Conservation (phyloP, 2,797 vertebrate genomes). For the Aeoliscus strigatus region DNA sequence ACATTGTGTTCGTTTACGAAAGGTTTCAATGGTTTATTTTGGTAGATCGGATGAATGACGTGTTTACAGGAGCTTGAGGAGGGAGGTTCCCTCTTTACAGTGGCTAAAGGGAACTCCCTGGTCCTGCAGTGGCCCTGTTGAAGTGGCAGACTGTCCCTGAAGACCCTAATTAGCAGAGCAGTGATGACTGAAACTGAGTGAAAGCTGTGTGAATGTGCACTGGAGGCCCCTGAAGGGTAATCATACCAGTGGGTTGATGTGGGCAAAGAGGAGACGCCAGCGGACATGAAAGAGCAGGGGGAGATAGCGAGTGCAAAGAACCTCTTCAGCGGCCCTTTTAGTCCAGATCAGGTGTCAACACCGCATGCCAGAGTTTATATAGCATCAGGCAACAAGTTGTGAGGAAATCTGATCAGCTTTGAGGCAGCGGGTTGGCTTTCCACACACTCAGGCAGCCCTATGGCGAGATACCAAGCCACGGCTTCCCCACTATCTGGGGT, state of each 20-base stretch:
- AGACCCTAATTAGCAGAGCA: conserved; percentile 69
- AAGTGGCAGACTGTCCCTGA: conserved; percentile 44
- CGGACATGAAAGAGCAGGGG: conserved; percentile 63
- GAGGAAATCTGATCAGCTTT: conserved; percentile 72
- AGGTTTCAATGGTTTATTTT: too few species aligned
- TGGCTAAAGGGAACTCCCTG: conserved; percentile 39
- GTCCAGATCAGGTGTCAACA: conserved; percentile 72
- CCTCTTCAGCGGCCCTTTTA: conserved; percentile 72
- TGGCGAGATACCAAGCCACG: conserved; percentile 49
- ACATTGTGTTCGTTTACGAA: too few species aligned
- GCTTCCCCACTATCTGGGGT: conserved; percentile 53
- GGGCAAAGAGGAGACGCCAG: conserved; percentile 29
- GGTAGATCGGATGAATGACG: too few species aligned
- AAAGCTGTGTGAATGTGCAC: conserved; percentile 40
- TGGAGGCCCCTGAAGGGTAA: conserved; percentile 35
- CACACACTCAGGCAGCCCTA: conserved; percentile 53
- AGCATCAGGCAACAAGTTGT: conserved; percentile 82
- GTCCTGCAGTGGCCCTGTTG: conserved; percentile 38
- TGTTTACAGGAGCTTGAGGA: conserved; percentile 21
- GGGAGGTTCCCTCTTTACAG: conserved; percentile 31
- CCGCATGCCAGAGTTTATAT: conserved; percentile 84
- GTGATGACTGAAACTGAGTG: conserved; percentile 60
- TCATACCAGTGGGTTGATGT: conserved; percentile 37
- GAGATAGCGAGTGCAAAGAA: conserved; percentile 56
- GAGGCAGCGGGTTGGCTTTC: conserved; percentile 63